Percentiles rank a stretch among this genome's conserved stretches.
phyloP scores from a whole-genome alignment of 2,888 invertebrate species.

The Orchesella flavescens region DNA sequence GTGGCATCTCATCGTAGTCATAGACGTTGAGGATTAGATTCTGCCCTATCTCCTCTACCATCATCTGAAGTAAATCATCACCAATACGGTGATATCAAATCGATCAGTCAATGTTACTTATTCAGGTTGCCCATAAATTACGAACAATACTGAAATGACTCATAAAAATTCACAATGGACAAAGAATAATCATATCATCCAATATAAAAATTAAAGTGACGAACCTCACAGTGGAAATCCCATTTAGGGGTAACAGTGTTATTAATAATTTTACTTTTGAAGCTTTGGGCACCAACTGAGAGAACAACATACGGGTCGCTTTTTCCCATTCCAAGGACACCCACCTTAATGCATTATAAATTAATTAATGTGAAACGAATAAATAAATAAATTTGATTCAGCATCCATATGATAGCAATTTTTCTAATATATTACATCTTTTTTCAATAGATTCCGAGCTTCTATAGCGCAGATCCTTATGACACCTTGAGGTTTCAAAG shows the following conservation, averaged over 20 bases:
- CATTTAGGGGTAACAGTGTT: constrained; percentile 96
- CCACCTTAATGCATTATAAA: constrained; percentile 75
- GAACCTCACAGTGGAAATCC: constrained; percentile 98
- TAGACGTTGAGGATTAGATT: constrained; percentile 84
- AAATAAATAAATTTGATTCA: neutral
- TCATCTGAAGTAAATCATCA: constrained; percentile 65
- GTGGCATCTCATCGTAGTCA: constrained; percentile 89
- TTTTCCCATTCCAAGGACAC: constrained; percentile 94
- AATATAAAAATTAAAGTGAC: constrained; percentile 64
- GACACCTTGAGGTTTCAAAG: constrained; percentile 82
- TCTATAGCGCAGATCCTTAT: constrained; percentile 94
- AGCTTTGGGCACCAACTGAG: constrained; percentile 93
- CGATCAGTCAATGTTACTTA: constrained; percentile 44
- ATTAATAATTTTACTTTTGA: constrained; percentile 93
- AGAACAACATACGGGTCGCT: constrained; percentile 97
- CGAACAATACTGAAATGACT: constrained; percentile 26
- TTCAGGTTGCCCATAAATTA: constrained; percentile 41
- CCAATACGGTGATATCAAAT: constrained; percentile 19
- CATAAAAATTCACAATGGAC: constrained; percentile 7
- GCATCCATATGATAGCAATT: too few species aligned
- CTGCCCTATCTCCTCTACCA: constrained; percentile 79
- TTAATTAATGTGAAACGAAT: neutral
- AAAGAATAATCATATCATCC: neutral
- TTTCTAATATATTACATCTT: constrained; percentile 82
- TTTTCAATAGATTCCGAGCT: constrained; percentile 95